Base-by-base conservation (phyloP, 2,888 invertebrate genomes). In the Nemapogon koenigi region DNA sequence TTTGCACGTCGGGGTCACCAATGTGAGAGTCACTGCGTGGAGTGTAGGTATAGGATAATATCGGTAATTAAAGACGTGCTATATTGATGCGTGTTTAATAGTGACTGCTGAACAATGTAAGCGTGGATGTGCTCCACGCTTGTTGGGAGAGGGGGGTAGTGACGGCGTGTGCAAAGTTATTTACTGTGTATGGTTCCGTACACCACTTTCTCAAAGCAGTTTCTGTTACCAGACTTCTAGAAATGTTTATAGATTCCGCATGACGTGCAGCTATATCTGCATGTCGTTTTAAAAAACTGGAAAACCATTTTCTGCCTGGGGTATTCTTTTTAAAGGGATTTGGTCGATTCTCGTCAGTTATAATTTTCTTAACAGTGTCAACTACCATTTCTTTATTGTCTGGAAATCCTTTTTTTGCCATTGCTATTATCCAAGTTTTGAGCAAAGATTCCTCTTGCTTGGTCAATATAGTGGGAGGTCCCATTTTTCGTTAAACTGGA, bases 141-240 rank as follows among this genome's bases (percentile, higher is more conserved):
- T n/a, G n/a, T n/a, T n/a, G n/a, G n/a, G n/a, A n/a, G n/a, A n/a
- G n/a, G n/a, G n/a, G n/a, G n/a, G n/a, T n/a, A n/a, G n/a, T n/a
- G n/a, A n/a, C n/a, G n/a, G n/a, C n/a, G n/a, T n/a, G n/a, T n/a
- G n/a, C n/a, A n/a, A n/a, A n/a, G n/a, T n/a, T n/a, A n/a, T n/a
- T n/a, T n/a, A n/a, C n/a, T n/a, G n/a, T n/a, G n/a, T n/a, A n/a
- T n/a, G n/a, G n/a, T n/a, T n/a, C 10, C 10, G 6, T 7, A 22
- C 6, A 22, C 10, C 6, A 44, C 22, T 38, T 41, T 41, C 41
- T 44, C 26, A 46, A 17, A 37, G 36, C 39, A 26, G 15, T 37
- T 42, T 44, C 47, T 15, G 47, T 44, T 28, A 47, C 47, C 19
- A n/a, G 37, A 35, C 41, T 41, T 40, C 43, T 39, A 14, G 42